Percentiles rank a stretch among this genome's conserved stretches.
These are phyloP conservation scores for Nemapogon koenigi DNA, from an alignment of 2,888 invertebrate species.

Conservation along the genomic window DNA sequence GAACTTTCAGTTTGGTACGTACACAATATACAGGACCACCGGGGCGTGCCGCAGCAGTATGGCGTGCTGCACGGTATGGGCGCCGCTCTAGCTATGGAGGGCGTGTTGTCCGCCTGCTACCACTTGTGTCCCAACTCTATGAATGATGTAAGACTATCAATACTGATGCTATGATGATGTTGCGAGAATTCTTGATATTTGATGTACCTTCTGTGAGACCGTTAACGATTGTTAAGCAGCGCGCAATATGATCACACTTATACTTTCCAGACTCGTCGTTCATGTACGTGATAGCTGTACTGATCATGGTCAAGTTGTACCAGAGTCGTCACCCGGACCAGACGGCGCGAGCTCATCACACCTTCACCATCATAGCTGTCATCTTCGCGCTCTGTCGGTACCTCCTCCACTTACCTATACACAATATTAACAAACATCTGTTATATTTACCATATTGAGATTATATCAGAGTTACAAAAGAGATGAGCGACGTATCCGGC, in stretches of 20 bases:
- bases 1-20: constrained; percentile 90
- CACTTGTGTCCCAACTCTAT: constrained; percentile 89
- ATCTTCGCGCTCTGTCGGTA: constrained; percentile 47
- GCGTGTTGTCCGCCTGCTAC: constrained; percentile 86
- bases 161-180: no score
- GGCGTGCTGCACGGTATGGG: constrained; percentile 91
- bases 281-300: constrained; percentile 88
- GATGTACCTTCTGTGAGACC: no score
- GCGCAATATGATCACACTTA: no score
- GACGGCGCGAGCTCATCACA: constrained; percentile 81
- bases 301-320: constrained; percentile 89
- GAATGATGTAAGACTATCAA: no score
- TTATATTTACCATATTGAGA: no score
- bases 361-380: constrained; percentile 79
- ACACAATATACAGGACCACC: no score
- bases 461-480: no score
- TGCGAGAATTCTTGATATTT: no score
- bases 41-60: constrained; percentile 83
- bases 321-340: constrained; percentile 89
- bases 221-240: no score
- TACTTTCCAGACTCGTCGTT: constrained; percentile 80
- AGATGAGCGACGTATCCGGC: no score
- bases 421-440: no score
- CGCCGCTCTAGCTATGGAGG: constrained; percentile 85
- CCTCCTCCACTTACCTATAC: no score